phyloP scores from a whole-genome alignment of 1,140 invertebrate species.

The Polypedilum pembai region DNA sequence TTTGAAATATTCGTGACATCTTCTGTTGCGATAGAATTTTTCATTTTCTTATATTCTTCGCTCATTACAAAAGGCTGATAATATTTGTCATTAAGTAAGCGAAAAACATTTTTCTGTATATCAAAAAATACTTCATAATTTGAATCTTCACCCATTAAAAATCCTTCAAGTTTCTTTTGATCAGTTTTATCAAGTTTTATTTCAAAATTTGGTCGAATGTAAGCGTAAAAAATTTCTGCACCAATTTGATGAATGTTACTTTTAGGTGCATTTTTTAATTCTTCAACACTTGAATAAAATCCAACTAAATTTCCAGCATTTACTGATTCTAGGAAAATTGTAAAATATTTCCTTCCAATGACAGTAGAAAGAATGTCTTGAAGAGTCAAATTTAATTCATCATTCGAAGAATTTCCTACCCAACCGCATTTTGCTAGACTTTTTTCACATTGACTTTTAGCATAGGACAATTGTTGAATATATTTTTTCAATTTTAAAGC shows the following conservation, averaged over 20 bases:
- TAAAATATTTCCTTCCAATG: slow-evolving; percentile 62
- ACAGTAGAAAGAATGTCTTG: slow-evolving; percentile 61
- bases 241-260: slow-evolving; percentile 78
- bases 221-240: slow-evolving; percentile 83
- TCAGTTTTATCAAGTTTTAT: slow-evolving; percentile 46
- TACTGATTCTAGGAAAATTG: slow-evolving; percentile 71
- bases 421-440: slow-evolving; percentile 68
- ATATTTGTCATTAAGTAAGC: slow-evolving; percentile 75
- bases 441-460: slow-evolving; percentile 75
- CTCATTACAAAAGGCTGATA: slow-evolving; percentile 83
- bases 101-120: slow-evolving; percentile 71
- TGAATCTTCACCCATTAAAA: slow-evolving; percentile 69
- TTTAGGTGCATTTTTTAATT: slow-evolving; percentile 62
- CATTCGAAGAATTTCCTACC: slow-evolving; percentile 62
- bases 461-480: slow-evolving; percentile 74
- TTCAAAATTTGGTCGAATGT: slow-evolving; percentile 67
- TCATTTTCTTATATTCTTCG: slow-evolving; percentile 71
- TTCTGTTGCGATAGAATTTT: slow-evolving; percentile 61
- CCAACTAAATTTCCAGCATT: slow-evolving; percentile 71
- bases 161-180: slow-evolving; percentile 77
- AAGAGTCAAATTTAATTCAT: slow-evolving; percentile 50
- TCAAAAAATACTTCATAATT: slow-evolving; percentile 84
- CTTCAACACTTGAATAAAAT: slow-evolving; percentile 83
- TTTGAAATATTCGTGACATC: slow-evolving; percentile 47
- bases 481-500: slow-evolving; percentile 64